Base-by-base conservation (phyloP, 2,888 invertebrate species). In the Mellilla xanthometata region DNA sequence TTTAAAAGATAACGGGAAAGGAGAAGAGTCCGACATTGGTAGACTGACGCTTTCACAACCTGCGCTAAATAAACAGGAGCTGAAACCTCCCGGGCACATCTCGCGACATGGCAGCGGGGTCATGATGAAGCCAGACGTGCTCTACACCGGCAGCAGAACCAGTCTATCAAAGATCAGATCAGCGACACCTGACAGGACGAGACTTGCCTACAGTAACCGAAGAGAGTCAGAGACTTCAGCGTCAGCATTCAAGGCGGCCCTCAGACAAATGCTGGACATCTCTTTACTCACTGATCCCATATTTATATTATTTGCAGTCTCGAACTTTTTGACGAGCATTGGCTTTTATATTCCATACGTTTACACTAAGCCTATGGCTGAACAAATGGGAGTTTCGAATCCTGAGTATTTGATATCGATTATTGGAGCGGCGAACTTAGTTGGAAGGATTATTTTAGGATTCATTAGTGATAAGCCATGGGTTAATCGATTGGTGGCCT, bases 301-400 rank as follows among this genome's bases (percentile, higher is more conserved):
- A 54, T 99, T 98, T 78, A 90, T 99, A 54, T 85, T 99, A 49
- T 99, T 99, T 79, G 93, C 95, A 8, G 63, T 97, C 40, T 99
- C 99, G 26, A 99, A 99, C 84, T 97, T 99, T 77, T 94, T 96
- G 72, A 97, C 97, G 29, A 98, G 97, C 73, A 94, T 98, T 70
- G 98, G 98, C 49, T 98, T 97, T 90, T 97, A 97, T 78, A 93
- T 98, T 69, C 98, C 98, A 23, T 97, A 97, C 73, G 94, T 97
- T 39, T 98, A 96, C 72, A 92, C 95, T 48, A 94, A 94, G 60
- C 92, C 95, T 33, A 93, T 94, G 85, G 95, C 95, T 7, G 90
- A 93, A 48, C 86, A 93, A 40, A 71, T 93, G 36, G 90, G 88
- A 1, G 82, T 95, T 22, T 70, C 81, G 10, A 89, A 91, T 40